A percentile compares a stretch with the other conserved stretches of the same genome.
phyloP scores from a whole-genome alignment of 2,113 vertebrate genomes.

The Leptobrachium leishanense region DNA sequence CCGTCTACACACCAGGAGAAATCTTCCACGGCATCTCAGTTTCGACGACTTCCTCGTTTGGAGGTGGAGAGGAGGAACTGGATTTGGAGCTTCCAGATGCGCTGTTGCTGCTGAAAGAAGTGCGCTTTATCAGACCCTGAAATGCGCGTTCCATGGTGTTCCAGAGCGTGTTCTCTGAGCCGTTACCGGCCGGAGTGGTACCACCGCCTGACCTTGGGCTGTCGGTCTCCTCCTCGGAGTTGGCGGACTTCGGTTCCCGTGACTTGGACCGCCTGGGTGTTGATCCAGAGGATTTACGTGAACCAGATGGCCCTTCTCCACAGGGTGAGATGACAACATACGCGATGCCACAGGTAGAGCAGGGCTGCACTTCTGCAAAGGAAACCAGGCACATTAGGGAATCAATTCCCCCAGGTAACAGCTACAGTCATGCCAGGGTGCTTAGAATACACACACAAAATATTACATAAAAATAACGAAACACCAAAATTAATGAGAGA shows the following conservation, averaged over 20 bases:
- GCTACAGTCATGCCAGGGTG: no score
- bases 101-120: conserved; percentile 47
- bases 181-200: conserved; percentile 27
- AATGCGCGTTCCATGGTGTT: conserved; percentile 40
- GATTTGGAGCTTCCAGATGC: conserved; percentile 58
- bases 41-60: conserved; percentile 33
- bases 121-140: conserved; percentile 13
- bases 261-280: not conserved
- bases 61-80: conserved; percentile 47
- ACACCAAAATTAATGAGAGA: no score
- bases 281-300: not conserved
- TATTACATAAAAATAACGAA: no score
- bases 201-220: conserved; percentile 55
- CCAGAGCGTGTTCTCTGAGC: conserved; percentile 50
- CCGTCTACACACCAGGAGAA: conserved; percentile 60
- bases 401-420: no score
- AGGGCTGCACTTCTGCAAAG: conserved; percentile 53
- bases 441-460: no score
- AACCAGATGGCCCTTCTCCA: conserved; percentile 62
- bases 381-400: conserved; percentile 8
- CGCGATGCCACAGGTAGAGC: conserved; percentile 84
- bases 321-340: conserved; percentile 81
- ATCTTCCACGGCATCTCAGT: conserved; percentile 55
- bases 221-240: conserved; percentile 52
- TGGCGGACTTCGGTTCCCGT: conserved; percentile 54